Evolutionary conservation across 92 coral and sea anemone genomes (phyloP), one percentile per base, ranked within the genome.

Genomic region (Metridium senile): DNA sequence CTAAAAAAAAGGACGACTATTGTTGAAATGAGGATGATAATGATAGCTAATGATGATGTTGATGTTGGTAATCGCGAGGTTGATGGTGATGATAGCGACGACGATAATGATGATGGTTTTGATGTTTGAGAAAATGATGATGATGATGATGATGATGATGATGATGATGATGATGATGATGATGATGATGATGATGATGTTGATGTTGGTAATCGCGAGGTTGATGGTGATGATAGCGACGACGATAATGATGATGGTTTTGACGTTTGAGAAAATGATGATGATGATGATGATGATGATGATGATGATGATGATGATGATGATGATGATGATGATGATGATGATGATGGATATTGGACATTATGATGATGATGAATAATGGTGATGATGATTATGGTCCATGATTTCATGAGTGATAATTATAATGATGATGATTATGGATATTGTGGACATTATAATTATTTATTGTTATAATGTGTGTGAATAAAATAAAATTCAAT

Each of bases 361-460:
- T n/a, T n/a, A n/a, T n/a, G n/a, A n/a, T n/a, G n/a, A n/a, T n/a
- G 61, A 54, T 54, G 49, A 39, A 54, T 54, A 19, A 45, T 54
- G 23, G 13, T 21, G 17, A 19, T 54, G 61, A 54, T 54, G 23
- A 13, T 39, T 13, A 4, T 13, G n/a, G 17, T 54, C 6, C n/a
- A 19, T 54, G 51, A 54, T 39, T 6, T 4, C 6, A 39, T 4
- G 8, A 39, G 13, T 39, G 49, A 4, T 39, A 4, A 54, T 54
- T 6, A 20, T 54, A 19, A 54, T 54, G 61, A 16, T 54, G 61
- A 54, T 54, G 49, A 39, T 39, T 39, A 39, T 39, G 49, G 13
- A 6, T 4, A 39, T 13, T 4, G 49, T 39, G 49, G 49, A n/a
- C n/a, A n/a, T n/a, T n/a, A n/a, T n/a, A n/a, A n/a, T n/a, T n/a